Percentiles rank a stretch among this genome's conserved stretches.
These are phyloP conservation scores for Phoxinus phoxinus DNA, from an alignment of 2,113 vertebrate species.

Conservation along the genomic window DNA sequence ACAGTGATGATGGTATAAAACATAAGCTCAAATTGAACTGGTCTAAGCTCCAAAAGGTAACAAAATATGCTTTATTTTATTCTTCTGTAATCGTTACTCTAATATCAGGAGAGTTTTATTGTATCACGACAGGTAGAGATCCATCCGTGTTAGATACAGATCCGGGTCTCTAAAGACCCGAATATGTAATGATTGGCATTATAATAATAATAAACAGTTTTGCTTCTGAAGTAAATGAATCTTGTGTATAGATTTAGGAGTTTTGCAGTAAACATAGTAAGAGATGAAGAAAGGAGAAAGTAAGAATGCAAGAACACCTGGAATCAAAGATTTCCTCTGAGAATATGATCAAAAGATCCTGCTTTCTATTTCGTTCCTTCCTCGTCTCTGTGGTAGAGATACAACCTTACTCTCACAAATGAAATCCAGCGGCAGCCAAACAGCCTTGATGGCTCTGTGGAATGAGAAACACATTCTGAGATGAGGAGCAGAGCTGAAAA, in stretches of 20 bases:
- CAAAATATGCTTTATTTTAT: too few relatives aligned
- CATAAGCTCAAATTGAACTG: too few relatives aligned
- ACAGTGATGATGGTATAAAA: too few relatives aligned
- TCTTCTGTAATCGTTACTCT: too few relatives aligned
- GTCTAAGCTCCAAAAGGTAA: too few relatives aligned
- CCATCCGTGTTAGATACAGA: too few relatives aligned
- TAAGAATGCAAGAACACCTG: neutral
- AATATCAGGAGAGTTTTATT: too few relatives aligned
- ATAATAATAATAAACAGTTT: neutral
- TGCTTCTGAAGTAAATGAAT: slow-evolving; percentile 25
- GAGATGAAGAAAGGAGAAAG: slow-evolving; percentile 22
- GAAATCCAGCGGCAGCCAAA: slow-evolving; percentile 55
- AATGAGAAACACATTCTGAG: slow-evolving; percentile 11
- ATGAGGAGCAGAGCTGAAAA: slow-evolving; percentile 4
- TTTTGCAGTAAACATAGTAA: neutral
- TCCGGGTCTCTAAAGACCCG: too few relatives aligned
- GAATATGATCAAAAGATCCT: slow-evolving; percentile 67
- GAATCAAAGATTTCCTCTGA: slow-evolving; percentile 70
- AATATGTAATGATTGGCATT: too few relatives aligned
- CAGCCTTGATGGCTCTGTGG: slow-evolving; percentile 1
- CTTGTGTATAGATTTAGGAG: slow-evolving; percentile 18
- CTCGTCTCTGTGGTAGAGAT: slow-evolving; percentile 58
- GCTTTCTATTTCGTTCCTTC: slow-evolving; percentile 64
- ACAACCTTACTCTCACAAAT: slow-evolving; percentile 60
- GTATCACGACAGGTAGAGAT: too few relatives aligned